Evolutionary conservation across 2,113 vertebrate species (phyloP).

Genomic region (Uria lomvia): DNA sequence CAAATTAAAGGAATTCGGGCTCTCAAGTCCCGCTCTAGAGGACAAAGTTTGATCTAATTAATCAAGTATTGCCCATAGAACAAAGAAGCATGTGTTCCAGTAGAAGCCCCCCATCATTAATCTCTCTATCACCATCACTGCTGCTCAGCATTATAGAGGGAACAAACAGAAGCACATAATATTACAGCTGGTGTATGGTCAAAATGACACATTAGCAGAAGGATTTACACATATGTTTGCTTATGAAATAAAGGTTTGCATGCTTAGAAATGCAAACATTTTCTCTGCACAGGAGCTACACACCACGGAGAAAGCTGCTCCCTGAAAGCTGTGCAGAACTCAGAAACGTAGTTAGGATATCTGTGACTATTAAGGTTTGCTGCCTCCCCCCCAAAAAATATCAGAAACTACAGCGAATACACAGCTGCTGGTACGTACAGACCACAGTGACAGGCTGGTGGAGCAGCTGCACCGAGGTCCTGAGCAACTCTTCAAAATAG

Average conservation of each 20-base stretch:
- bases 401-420: background rate
- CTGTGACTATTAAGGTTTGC: background rate
- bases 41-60: constrained; percentile 25
- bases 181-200: constrained; percentile 33
- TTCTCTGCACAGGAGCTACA: background rate
- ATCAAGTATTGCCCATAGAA: constrained; percentile 2
- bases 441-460: background rate
- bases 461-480: background rate
- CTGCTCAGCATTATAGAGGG: constrained; percentile 7
- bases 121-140: background rate
- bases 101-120: background rate
- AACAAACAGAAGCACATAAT: background rate
- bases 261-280: background rate
- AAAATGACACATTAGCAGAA: background rate
- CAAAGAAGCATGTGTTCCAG: background rate
- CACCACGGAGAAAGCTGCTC: background rate
- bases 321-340: background rate
- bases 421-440: background rate
- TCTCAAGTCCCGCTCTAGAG: background rate
- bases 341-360: background rate
- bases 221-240: constrained; percentile 13
- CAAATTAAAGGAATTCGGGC: background rate
- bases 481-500: background rate
- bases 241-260: background rate
- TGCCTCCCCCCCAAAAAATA: background rate